These are phyloP conservation scores for Pocillopora grandis DNA, from an alignment of 92 coral and sea anemone genomes.

Conservation along the genomic window DNA sequence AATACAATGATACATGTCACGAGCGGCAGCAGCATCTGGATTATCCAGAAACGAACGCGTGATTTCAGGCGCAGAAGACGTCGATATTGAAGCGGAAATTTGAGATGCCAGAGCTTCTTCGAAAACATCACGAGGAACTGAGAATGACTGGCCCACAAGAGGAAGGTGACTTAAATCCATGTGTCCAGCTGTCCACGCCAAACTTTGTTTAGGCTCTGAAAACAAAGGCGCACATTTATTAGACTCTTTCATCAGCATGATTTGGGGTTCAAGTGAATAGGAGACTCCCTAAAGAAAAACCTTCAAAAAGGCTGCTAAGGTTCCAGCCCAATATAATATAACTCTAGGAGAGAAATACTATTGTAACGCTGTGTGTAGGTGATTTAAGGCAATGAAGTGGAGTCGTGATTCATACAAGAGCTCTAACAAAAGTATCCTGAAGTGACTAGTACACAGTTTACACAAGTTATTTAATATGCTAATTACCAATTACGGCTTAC, in stretches of 20 bases:
- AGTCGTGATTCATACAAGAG: too few species aligned
- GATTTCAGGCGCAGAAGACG: background rate
- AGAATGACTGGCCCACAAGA: conserved; percentile 12
- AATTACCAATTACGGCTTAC: too few species aligned
- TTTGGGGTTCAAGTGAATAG: background rate
- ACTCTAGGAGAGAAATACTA: too few species aligned
- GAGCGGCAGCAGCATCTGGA: background rate
- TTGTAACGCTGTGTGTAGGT: too few species aligned
- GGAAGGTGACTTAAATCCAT: conserved; percentile 9
- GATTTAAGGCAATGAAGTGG: too few species aligned
- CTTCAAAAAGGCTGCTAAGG: background rate
- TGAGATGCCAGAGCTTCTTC: conserved; percentile 16
- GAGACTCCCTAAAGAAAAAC: background rate
- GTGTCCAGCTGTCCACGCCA: background rate
- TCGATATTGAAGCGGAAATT: background rate
- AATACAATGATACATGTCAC: background rate
- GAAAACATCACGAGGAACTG: conserved; percentile 20
- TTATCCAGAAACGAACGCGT: background rate
- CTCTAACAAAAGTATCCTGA: too few species aligned
- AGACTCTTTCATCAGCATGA: too few species aligned
- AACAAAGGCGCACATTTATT: background rate
- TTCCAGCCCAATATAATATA: too few species aligned
- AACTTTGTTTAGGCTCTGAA: background rate
- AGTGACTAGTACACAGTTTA: too few species aligned
- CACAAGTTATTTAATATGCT: too few species aligned